These are phyloP conservation scores for Tragelaphus eurycerus DNA, from an alignment of 2,797 vertebrate genomes.

Conservation along the genomic window DNA sequence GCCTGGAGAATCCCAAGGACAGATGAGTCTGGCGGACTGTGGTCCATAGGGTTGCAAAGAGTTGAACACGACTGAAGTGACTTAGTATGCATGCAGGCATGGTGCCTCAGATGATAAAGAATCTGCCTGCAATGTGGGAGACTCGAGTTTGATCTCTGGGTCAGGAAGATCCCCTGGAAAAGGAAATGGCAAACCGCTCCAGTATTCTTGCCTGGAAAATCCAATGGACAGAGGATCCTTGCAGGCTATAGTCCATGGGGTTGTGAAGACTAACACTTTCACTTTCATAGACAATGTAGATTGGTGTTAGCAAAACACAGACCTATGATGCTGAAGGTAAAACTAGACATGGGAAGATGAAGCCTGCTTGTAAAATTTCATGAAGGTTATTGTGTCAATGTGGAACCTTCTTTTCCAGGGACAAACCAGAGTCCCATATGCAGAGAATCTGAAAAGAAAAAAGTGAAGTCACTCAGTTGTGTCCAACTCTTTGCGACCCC, in stretches of 20 bases:
- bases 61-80: not conserved
- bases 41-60: not conserved
- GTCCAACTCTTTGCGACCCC: not conserved
- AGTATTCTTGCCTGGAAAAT: not conserved
- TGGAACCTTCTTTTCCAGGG: not conserved
- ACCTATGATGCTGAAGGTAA: not conserved
- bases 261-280: not conserved
- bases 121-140: not conserved
- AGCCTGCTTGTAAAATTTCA: not conserved
- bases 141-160: not conserved
- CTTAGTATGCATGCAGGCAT: not conserved
- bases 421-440: not conserved
- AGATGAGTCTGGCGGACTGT: not conserved
- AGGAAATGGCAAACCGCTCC: not conserved
- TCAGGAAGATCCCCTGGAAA: not conserved
- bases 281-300: not conserved
- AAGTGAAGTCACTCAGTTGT: not conserved
- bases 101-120: not conserved
- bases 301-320: not conserved
- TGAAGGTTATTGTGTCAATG: not conserved
- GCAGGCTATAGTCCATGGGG: not conserved
- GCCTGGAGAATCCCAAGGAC: not conserved
- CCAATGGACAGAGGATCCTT: not conserved
- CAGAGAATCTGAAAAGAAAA: not conserved
- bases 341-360: not conserved